A percentile compares a stretch with the other conserved stretches of the same genome.
Evolutionary conservation across 2,888 invertebrate genomes (phyloP).

Genomic region (Chrysolina oricalcia): DNA sequence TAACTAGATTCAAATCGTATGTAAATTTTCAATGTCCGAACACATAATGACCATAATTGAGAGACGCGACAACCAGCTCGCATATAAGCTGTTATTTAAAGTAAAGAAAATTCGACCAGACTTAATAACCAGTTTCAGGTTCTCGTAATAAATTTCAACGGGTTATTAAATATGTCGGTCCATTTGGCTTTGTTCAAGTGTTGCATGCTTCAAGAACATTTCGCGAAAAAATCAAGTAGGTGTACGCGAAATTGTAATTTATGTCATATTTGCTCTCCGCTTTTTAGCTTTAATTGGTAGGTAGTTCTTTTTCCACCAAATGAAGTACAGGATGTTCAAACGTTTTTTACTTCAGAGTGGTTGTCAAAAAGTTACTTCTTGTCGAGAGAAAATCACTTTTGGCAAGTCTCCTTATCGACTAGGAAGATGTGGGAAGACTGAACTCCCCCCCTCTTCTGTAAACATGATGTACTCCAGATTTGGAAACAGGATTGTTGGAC

Average conservation of each 20-base stretch:
- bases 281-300: too few species aligned
- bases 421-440: too few species aligned
- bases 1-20: constrained; percentile 3
- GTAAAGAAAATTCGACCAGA: constrained; percentile 57
- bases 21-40: constrained; percentile 15
- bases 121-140: constrained; percentile 61
- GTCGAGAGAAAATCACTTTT: too few species aligned
- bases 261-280: not conserved
- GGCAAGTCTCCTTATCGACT: too few species aligned
- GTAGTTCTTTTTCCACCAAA: too few species aligned
- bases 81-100: constrained; percentile 50
- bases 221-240: not conserved
- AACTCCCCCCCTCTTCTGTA: too few species aligned
- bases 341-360: too few species aligned
- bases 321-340: too few species aligned
- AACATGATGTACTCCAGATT: too few species aligned
- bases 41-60: not conserved
- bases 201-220: constrained; percentile 7
- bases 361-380: too few species aligned
- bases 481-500: too few species aligned
- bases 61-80: constrained; percentile 9
- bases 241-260: constrained; percentile 4
- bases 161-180: constrained; percentile 60
- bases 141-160: constrained; percentile 61
- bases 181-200: constrained; percentile 48